Percentiles rank a stretch among this genome's conserved stretches.
Evolutionary conservation across 1,140 invertebrate genomes (phyloP).

Genomic region (Trichonephila clavata): DNA sequence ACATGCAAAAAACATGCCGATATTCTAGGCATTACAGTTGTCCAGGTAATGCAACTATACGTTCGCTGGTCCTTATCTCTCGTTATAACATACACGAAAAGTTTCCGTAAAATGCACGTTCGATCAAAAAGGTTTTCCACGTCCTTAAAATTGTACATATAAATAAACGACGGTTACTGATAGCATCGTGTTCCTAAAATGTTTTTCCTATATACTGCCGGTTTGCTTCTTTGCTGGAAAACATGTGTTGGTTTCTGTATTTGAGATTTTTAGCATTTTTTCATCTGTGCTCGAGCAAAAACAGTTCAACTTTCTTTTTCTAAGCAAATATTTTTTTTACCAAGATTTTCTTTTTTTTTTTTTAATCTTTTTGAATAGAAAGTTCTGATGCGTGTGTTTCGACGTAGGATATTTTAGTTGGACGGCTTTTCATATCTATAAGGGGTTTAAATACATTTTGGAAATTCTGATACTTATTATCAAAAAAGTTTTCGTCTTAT

Average conservation of each 20-base stretch:
- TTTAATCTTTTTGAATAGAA: constrained; percentile 1
- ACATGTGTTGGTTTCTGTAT: constrained; percentile 21
- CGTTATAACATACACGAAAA: constrained; percentile 60
- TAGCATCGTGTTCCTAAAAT: constrained; percentile 58
- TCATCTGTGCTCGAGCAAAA: background rate
- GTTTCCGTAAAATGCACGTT: constrained; percentile 57
- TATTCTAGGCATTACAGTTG: constrained; percentile 1
- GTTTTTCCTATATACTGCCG: constrained; percentile 35
- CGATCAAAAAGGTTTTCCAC: constrained; percentile 63
- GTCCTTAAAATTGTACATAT: constrained; percentile 56
- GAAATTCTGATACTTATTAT: background rate
- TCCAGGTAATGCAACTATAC: constrained; percentile 28
- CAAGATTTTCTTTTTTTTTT: no score
- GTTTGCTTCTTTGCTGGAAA: constrained; percentile 37
- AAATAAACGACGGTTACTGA: constrained; percentile 69
- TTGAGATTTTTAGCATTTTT: background rate
- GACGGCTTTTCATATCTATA: background rate
- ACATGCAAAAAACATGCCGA: background rate
- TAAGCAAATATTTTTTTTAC: background rate
- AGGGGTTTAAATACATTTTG: background rate
- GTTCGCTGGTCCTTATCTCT: constrained; percentile 55
- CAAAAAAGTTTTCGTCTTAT: background rate
- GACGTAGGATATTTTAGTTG: background rate
- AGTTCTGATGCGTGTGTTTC: background rate
- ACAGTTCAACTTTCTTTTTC: constrained; percentile 16